Percentiles rank a stretch among this genome's conserved stretches.
These are phyloP conservation scores for Chaetodon trifascialis DNA, from an alignment of 2,113 vertebrate species.

Conservation along the genomic window DNA sequence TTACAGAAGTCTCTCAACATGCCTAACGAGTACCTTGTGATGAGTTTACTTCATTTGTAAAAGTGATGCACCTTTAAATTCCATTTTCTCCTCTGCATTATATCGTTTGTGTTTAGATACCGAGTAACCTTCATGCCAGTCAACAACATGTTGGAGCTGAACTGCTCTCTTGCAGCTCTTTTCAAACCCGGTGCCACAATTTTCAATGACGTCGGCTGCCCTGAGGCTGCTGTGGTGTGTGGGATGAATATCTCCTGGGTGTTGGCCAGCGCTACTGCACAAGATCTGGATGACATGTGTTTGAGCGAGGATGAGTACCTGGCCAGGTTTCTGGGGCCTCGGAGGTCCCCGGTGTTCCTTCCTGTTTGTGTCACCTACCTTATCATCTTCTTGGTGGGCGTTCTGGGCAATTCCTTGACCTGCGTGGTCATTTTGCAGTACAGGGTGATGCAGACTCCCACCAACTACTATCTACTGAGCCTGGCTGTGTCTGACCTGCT, in stretches of 20 bases:
- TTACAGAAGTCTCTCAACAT: no score
- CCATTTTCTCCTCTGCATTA: neutral
- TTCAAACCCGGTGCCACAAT: neutral
- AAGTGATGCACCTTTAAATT: neutral
- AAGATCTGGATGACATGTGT: slow-evolving; percentile 66
- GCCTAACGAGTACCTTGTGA: neutral
- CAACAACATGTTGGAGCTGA: slow-evolving; percentile 56
- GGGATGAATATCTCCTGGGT: slow-evolving; percentile 70
- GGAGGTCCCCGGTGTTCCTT: slow-evolving; percentile 74
- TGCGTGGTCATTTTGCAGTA: slow-evolving; percentile 79
- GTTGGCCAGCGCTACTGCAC: slow-evolving; percentile 40
- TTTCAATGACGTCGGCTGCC: slow-evolving; percentile 57
- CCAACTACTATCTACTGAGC: slow-evolving; percentile 85
- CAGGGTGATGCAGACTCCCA: slow-evolving; percentile 81
- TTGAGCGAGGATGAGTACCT: slow-evolving; percentile 70
- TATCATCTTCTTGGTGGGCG: slow-evolving; percentile 78
- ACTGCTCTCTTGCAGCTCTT: slow-evolving; percentile 70
- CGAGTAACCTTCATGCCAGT: neutral
- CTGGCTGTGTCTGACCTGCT: slow-evolving; percentile 83
- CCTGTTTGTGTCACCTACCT: slow-evolving; percentile 78
- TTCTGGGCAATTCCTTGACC: slow-evolving; percentile 81
- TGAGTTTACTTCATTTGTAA: neutral
- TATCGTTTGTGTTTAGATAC: slow-evolving; percentile 17
- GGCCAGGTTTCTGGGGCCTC: slow-evolving; percentile 58
- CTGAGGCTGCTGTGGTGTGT: slow-evolving; percentile 54